Evolutionary conservation across 2,113 vertebrate species (phyloP).

Genomic region (Oryzias javanicus): DNA sequence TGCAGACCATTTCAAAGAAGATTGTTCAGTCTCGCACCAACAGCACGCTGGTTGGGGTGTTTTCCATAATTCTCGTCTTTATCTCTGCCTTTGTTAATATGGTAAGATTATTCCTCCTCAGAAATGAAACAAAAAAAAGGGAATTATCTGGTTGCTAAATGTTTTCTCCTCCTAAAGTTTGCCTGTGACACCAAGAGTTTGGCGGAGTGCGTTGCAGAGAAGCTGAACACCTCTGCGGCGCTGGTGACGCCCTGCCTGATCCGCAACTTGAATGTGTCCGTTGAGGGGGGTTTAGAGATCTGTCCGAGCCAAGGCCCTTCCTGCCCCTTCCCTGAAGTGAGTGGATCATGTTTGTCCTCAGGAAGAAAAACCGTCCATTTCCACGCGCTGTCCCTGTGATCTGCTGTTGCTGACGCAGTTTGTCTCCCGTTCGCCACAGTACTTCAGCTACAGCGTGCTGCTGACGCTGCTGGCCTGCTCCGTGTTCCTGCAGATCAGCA

Average conservation of each 20-base stretch:
- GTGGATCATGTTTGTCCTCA: conserved; percentile 1
- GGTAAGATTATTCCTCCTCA: conserved; percentile 67
- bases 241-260: conserved; percentile 88
- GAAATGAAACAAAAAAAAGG: neutral
- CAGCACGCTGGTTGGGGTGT: conserved; percentile 88
- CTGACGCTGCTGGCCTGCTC: conserved; percentile 94
- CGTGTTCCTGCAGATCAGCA: conserved; percentile 97
- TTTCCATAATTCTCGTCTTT: conserved; percentile 89
- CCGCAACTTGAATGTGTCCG: conserved; percentile 82
- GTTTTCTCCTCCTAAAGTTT: conserved; percentile 74
- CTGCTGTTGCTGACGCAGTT: conserved; percentile 13
- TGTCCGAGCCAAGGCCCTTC: conserved; percentile 80
- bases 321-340: conserved; percentile 93
- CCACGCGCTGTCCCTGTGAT: conserved; percentile 16
- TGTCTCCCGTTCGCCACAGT: conserved; percentile 73
- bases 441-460: conserved; percentile 90
- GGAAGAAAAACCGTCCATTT: conserved; percentile 36
- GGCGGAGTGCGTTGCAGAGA: conserved; percentile 80
- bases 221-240: conserved; percentile 81
- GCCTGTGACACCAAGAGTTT: conserved; percentile 85
- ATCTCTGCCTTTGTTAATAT: conserved; percentile 89
- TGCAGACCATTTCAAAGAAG: conserved; percentile 86
- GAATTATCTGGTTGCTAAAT: neutral
- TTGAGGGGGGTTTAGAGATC: conserved; percentile 76
- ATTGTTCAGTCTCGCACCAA: conserved; percentile 90